These are phyloP conservation scores for Acleris cristana DNA, from an alignment of 2,888 invertebrate species.

Conservation along the genomic window DNA sequence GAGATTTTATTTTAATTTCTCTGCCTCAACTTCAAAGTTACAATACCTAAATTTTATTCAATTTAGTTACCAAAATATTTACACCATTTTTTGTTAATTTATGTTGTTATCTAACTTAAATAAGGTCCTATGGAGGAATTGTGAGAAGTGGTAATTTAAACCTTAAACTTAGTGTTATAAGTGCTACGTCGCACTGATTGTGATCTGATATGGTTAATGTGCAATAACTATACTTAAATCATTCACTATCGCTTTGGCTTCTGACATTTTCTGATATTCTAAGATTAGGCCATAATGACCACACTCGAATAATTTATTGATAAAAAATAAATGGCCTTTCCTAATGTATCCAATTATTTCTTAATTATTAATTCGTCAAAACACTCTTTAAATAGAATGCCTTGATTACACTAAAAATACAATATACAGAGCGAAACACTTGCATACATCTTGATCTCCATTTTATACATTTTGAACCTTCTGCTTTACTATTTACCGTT, in stretches of 20 bases:
- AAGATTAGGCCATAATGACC: constrained; percentile 13
- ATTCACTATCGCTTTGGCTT: constrained; percentile 41
- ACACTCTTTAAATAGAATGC: neutral
- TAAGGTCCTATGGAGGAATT: constrained; percentile 35
- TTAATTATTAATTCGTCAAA: neutral
- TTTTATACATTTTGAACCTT: neutral
- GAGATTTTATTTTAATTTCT: constrained; percentile 46
- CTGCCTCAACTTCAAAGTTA: constrained; percentile 55
- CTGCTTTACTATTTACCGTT: no score
- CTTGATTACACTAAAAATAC: no score
- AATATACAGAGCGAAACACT: no score
- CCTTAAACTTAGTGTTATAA: constrained; percentile 45
- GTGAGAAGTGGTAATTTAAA: constrained; percentile 45
- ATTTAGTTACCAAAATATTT: constrained; percentile 54
- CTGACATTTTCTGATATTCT: constrained; percentile 11
- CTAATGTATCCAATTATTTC: neutral
- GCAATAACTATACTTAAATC: constrained; percentile 43
- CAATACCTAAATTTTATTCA: constrained; percentile 44
- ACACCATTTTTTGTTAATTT: constrained; percentile 44
- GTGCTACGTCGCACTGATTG: constrained; percentile 58
- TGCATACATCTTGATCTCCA: neutral
- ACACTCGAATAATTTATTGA: constrained; percentile 43
- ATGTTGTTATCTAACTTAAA: constrained; percentile 40
- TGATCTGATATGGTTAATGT: constrained; percentile 54
- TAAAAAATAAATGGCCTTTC: constrained; percentile 6